Evolutionary conservation across 2,113 vertebrate species (phyloP).

Genomic region (Cheirogaleus medius): DNA sequence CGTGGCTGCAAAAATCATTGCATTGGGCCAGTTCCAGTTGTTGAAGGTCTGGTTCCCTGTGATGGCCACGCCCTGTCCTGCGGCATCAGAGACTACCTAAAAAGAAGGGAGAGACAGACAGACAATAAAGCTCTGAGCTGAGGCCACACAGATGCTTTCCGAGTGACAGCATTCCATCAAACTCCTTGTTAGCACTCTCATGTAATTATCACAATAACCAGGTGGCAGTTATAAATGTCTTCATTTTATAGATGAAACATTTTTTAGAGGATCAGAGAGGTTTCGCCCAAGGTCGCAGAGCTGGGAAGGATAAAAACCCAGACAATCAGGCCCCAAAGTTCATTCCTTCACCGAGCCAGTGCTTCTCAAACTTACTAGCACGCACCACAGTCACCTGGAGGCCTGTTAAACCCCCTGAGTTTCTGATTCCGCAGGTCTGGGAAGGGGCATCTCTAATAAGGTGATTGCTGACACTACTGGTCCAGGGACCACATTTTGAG

Average conservation of each 20-base stretch:
- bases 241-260: neutral
- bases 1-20: constrained; percentile 98
- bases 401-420: neutral
- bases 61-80: constrained; percentile 95
- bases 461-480: neutral
- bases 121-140: neutral
- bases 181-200: neutral
- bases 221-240: neutral
- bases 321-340: neutral
- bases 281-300: neutral
- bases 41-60: constrained; percentile 95
- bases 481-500: neutral
- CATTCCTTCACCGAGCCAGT: neutral
- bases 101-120: constrained; percentile 31
- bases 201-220: neutral
- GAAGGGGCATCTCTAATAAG: neutral
- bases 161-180: neutral
- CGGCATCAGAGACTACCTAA: constrained; percentile 94
- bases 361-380: neutral
- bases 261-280: neutral
- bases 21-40: constrained; percentile 99
- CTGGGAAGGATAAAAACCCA: neutral
- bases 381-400: neutral
- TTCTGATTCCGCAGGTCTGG: neutral
- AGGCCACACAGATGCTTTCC: neutral